Evolutionary conservation across 2,797 vertebrate genomes (phyloP), one percentile per base, ranked within the genome.

Genomic region (Mus minutoides): DNA sequence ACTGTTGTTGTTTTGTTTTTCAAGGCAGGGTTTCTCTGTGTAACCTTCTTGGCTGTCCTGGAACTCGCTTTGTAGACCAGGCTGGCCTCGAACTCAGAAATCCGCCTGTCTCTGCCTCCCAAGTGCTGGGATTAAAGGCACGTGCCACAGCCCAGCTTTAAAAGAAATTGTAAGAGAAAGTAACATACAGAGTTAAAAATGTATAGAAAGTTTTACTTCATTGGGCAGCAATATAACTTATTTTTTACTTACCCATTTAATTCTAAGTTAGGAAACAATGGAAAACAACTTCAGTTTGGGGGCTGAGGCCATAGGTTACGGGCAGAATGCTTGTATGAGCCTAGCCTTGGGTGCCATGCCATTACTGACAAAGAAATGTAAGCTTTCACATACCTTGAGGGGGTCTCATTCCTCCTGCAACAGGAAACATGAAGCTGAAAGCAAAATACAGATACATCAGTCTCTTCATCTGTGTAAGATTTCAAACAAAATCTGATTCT

Each of bases 371-470:
- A 52, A 56, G 16, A 43, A 58, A 58, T 43, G 3, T n/a, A 46
- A 71, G 71, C 58, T 52, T 17, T 90, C 76, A 98, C 99, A 67
- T 98, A 99, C 99, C 99, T 99, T 99, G 99, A 93, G 99, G 99
- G 31, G 99, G 98, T 94, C 99, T 99, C 94, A 99, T 98, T 95
- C 99, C 99, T 49, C 99, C 98, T 97, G 99, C 98, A 0, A 99
- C 99, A 58, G 99, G 99, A 99, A 99, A 99, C 98, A 99, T 99
- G 97, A 99, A 99, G 98, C 99, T 99, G 98, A 52, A 92, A 98
- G 97, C 13, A 96, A 73, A 94, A 90, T 40, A 98, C 87, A 97
- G 92, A 87, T 69, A 73, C 7, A 71, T 1, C 0, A 13, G 76
- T 4, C 90, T 58, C 54, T 93, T 94, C 69, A 29, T 46, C 90